Evolutionary conservation across 2,888 invertebrate species (phyloP), one percentile per base, ranked within the genome.

Genomic region (Callyntrura sp.): DNA sequence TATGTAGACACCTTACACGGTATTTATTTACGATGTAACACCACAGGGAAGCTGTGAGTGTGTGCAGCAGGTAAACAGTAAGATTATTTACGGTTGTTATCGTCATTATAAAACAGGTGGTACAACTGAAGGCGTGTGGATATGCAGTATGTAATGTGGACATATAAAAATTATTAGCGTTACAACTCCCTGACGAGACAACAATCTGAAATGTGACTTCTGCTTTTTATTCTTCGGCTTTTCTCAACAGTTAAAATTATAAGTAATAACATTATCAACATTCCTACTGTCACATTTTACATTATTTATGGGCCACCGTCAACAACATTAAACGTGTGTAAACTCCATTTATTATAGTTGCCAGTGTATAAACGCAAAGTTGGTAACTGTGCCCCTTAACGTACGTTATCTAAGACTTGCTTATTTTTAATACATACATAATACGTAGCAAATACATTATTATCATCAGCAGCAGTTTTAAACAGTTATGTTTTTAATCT

Each of bases 221-320:
- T 43, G 43, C n/a, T 60, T 20, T 60, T 81, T 55, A 79, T 81
- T 60, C 17, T 23, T 28, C 79, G 51, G 35, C 11, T 9, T 60
- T 81, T 81, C 28, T 35, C 60, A 14, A 5, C 43, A 23, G 2
- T 17, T 73, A 73, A 60, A 45, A 35, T 4, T 35, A 35, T 35
- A 35, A 83, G 57, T 48, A 86, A 86, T 86, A 86, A 86, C 68
- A 86, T 86, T 86, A 86, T 79, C 79, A 86, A 86, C 86, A 86
- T 86, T 68, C 43, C 12, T 43, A 51, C 65, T 78, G 85, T 85
- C 85, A 62, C 51, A 70, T 35, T 84, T 84, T 70, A 81, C 60
- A 81, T 57, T 81, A 81, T 81, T 81, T 81, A 81, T 81, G 79
- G 57, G 79, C 79, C 57, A 81, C 51, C 57, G 57, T 17, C 73